Evolutionary conservation across 2,113 vertebrate species (phyloP).

Genomic region (Phalacrocorax pelagicus): DNA sequence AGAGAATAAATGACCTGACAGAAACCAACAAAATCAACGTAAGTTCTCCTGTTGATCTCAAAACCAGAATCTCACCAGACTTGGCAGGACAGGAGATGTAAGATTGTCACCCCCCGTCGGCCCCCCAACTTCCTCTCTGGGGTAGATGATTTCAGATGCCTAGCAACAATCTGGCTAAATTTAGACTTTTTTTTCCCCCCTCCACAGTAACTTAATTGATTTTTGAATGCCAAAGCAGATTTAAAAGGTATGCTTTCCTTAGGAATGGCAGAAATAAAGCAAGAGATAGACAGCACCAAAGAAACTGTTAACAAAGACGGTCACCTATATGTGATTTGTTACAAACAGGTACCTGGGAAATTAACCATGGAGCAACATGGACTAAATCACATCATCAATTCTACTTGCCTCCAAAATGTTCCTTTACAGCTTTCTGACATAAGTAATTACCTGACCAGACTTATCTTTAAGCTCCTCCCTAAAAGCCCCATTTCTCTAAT

Average conservation of each 20-base stretch:
- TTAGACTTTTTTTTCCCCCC: neutral
- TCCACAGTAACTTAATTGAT: neutral
- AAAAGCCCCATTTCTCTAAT: neutral
- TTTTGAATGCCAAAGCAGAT: neutral
- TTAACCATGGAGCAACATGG: fast-evolving
- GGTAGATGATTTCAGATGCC: neutral
- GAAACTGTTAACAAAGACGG: neutral
- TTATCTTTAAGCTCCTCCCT: slow-evolving; percentile 6
- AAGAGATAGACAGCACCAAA: neutral
- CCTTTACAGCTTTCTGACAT: slow-evolving; percentile 7
- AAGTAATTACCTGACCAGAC: slow-evolving; percentile 18
- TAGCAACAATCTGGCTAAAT: neutral
- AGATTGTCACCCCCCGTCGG: neutral
- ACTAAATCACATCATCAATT: neutral
- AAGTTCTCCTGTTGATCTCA: neutral
- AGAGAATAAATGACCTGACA: neutral
- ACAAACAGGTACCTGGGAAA: neutral
- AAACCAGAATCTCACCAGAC: neutral
- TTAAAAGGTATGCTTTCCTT: neutral
- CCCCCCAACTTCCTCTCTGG: neutral
- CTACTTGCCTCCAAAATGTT: neutral
- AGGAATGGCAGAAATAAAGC: neutral
- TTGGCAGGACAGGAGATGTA: neutral
- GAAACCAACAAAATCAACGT: neutral
- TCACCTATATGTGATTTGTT: neutral